A percentile compares a stretch with the other conserved stretches of the same genome.
Conservation (phyloP, 1,140 invertebrate genomes). For the Calycopis cecrops region DNA sequence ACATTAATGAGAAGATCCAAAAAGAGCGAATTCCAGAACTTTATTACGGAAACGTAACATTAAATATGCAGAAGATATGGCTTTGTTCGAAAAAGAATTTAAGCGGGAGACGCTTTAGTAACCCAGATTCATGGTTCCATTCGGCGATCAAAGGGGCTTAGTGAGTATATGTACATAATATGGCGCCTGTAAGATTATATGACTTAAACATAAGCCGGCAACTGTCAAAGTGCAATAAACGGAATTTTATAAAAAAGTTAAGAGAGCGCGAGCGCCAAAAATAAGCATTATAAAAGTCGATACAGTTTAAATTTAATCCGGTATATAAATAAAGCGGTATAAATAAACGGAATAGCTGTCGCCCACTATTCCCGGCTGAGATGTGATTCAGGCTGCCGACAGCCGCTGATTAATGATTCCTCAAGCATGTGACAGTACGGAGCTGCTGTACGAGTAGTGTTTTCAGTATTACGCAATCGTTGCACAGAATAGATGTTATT, state of each 20-base stretch:
- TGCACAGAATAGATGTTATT: neutral
- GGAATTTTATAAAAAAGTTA: neutral
- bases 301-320: slow-evolving; percentile 3
- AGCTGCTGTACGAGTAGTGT: neutral
- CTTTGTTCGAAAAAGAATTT: slow-evolving; percentile 3
- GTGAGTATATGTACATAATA: slow-evolving; percentile 3
- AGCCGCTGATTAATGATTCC: neutral
- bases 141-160: slow-evolving; percentile 4
- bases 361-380: neutral
- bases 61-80: neutral
- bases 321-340: neutral
- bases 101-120: slow-evolving; percentile 2
- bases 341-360: slow-evolving; percentile 7
- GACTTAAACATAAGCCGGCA: slow-evolving; percentile 6
- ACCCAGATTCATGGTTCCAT: slow-evolving; percentile 2
- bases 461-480: neutral
- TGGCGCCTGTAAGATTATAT: slow-evolving; percentile 9
- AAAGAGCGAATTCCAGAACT: neutral
- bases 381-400: neutral
- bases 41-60: neutral
- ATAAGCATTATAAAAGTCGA: neutral
- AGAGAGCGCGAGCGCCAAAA: neutral
- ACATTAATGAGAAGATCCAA: too few relatives aligned
- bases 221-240: neutral
- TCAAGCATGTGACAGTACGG: neutral